Conservation (phyloP, 2,888 invertebrate species). For the Pristionchus mayeri region DNA sequence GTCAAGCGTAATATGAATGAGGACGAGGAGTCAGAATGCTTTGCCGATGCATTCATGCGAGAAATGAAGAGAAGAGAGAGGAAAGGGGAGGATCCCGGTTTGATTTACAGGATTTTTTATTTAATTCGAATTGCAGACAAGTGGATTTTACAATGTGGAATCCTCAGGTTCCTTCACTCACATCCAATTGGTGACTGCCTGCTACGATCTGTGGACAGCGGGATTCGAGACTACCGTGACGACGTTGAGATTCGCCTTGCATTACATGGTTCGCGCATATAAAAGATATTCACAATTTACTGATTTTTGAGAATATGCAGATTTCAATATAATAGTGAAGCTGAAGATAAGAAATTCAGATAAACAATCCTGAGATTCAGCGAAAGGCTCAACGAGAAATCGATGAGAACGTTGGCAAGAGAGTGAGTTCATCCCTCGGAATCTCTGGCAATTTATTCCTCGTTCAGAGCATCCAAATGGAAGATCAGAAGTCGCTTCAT, state of each 20-base stretch:
- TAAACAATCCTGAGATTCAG: slow-evolving; percentile 15
- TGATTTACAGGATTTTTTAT: background rate
- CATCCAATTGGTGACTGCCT: background rate
- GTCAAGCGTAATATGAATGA: background rate
- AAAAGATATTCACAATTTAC: too few species aligned
- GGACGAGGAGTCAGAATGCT: background rate
- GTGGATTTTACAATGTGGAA: background rate
- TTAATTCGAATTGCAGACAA: background rate
- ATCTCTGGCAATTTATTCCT: background rate
- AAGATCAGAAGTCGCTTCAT: slow-evolving; percentile 8
- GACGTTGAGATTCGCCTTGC: slow-evolving; percentile 10
- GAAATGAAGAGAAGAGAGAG: slow-evolving; percentile 15
- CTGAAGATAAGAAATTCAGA: background rate
- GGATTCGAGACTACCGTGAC: slow-evolving; percentile 32
- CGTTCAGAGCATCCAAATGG: slow-evolving; percentile 16
- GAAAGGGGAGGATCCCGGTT: background rate
- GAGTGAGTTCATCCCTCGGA: background rate
- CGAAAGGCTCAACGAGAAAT: slow-evolving; percentile 4
- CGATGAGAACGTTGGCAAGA: slow-evolving; percentile 8
- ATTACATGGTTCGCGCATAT: background rate
- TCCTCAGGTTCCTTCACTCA: slow-evolving; percentile 12
- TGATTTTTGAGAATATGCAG: background rate
- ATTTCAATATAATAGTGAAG: background rate
- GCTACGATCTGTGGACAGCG: slow-evolving; percentile 32
- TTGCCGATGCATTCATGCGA: background rate